phyloP scores from a whole-genome alignment of 1,140 invertebrate genomes.

The Calosoma granatense region DNA sequence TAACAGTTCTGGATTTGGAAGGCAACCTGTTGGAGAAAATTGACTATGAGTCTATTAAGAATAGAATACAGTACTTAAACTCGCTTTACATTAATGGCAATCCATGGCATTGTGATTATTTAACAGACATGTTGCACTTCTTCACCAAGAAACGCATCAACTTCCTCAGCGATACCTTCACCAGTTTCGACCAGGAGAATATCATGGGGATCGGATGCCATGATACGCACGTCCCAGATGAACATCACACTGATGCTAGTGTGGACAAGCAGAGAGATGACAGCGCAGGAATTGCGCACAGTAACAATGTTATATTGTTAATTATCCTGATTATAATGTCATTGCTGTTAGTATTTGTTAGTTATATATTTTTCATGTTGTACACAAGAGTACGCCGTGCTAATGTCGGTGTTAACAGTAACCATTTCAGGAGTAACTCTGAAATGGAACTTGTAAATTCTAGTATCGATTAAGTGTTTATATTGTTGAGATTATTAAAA shows the following conservation, averaged over 20 bases:
- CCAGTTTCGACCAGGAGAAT: background rate
- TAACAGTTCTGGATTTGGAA: background rate
- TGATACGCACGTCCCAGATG: background rate
- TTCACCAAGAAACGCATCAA: background rate
- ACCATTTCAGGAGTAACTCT: background rate
- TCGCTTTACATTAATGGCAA: background rate
- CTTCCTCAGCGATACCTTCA: background rate
- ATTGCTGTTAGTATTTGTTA: background rate
- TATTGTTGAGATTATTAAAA: too few species aligned
- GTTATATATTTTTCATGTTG: background rate
- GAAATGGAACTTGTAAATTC: conserved; percentile 1
- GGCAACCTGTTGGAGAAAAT: background rate
- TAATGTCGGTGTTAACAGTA: background rate
- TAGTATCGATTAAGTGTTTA: background rate
- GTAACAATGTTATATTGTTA: background rate
- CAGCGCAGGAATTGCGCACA: background rate
- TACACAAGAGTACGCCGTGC: background rate
- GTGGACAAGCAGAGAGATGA: background rate
- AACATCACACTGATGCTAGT: background rate
- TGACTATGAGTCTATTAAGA: background rate
- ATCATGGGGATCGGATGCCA: background rate
- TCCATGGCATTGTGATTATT: background rate
- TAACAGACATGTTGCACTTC: background rate
- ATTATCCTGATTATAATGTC: background rate
- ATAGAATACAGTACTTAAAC: background rate